Evolutionary conservation across 2,888 invertebrate species (phyloP).

Genomic region (Thysanoteuthis rhombus): DNA sequence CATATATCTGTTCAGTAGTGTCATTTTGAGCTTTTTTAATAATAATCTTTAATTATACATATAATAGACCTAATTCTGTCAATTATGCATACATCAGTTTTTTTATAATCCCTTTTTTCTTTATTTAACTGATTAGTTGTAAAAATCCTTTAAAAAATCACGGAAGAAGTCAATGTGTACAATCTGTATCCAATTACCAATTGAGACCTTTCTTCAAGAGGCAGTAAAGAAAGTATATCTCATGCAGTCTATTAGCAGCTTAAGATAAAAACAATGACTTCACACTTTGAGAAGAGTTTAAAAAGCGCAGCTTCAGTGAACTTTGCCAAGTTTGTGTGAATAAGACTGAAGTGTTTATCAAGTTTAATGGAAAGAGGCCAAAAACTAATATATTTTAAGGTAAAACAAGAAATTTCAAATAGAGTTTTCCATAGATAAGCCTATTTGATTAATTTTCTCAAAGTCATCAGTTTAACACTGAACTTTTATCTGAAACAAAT

Average conservation of each 20-base stretch:
- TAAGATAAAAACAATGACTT: neutral
- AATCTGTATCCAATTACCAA: neutral
- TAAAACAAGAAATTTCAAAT: no score
- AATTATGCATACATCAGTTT: no score
- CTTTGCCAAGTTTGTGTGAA: neutral
- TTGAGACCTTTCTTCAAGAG: neutral
- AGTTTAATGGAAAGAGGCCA: neutral
- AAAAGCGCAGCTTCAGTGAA: neutral
- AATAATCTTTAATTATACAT: no score
- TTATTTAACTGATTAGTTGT: no score
- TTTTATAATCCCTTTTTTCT: no score
- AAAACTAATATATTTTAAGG: neutral
- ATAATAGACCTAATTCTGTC: no score
- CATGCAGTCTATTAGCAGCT: neutral
- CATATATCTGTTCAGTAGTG: no score
- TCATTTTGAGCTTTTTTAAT: no score
- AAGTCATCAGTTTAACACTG: neutral
- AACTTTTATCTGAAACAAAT: neutral
- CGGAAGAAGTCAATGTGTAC: no score
- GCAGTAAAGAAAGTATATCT: neutral
- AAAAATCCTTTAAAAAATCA: no score
- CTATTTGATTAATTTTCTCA: neutral
- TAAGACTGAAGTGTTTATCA: neutral
- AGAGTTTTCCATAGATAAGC: no score
- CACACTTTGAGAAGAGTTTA: neutral